Conservation (phyloP, 2,797 vertebrate genomes). For the Rallus crepitans region DNA sequence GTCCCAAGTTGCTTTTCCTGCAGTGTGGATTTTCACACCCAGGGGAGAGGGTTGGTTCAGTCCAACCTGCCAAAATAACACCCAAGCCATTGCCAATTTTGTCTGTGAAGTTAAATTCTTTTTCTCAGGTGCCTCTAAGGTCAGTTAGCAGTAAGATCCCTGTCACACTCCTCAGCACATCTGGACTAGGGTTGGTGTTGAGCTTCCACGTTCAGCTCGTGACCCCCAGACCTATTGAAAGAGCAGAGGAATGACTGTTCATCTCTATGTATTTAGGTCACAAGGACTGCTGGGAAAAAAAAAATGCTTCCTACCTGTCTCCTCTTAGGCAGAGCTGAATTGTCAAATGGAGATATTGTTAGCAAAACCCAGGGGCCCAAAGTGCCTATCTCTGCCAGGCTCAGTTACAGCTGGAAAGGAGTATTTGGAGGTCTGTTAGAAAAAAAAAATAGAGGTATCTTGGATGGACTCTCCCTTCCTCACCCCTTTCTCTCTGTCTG, state of each 20-base stretch:
- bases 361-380: not conserved
- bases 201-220: not conserved
- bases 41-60: not conserved
- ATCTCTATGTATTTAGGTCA: slow-evolving; percentile 25
- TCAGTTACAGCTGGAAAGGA: slow-evolving; percentile 2
- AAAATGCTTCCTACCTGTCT: not conserved
- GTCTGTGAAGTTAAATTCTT: not conserved
- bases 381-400: not conserved
- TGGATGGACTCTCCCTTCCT: not conserved
- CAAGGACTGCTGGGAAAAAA: not conserved
- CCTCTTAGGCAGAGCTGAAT: not conserved
- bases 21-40: not conserved
- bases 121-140: not conserved
- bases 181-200: not conserved
- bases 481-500: not conserved
- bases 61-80: not conserved
- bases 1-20: not conserved
- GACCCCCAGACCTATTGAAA: fast-evolving
- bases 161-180: not conserved
- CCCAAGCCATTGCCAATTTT: not conserved
- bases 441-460: not conserved
- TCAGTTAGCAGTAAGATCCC: not conserved
- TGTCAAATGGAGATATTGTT: not conserved
- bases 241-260: not conserved
- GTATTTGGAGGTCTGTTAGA: not conserved